Base-by-base conservation (phyloP, 2,113 vertebrate genomes). In the Sturnira hondurensis region DNA sequence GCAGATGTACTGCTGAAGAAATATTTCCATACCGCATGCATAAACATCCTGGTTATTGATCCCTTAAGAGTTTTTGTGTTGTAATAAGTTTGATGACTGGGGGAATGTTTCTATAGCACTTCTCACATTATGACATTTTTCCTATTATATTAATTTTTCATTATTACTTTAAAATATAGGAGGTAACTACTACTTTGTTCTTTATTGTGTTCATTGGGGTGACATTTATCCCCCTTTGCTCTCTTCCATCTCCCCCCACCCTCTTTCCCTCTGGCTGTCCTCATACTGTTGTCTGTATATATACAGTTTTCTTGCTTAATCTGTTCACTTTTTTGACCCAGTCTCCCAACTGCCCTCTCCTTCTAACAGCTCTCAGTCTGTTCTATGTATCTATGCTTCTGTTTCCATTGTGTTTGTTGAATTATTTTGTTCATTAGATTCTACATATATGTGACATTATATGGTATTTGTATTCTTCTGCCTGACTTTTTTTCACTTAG, bases 1-100 rank as follows among this genome's bases (percentile, higher is more conserved):
- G 71, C 80, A 96, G 45, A 81, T 80, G 78, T 54, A 89, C 36
- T 82, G 70, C 47, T 84, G 83, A 97, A 73, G 76, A 97, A 91
- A 73, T 95, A 96, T 97, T 92, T 97, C 96, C 97, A 97, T 95
- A 97, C 52, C 87, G 92, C 87, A 92, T 85, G 31, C 81, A 95
- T 96, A 97, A 97, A 96, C 76, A 83, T 47, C 22, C n/a, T 83
- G 24, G 33, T 93, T 96, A 96, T 89, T 95, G 84, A 92, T 95
- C 96, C 92, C 96, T 88, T 68, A 83, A 94, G 96, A 85, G 14
- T 92, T 96, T 92, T 68, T 74, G 26, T 78, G 33, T 70, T 87
- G 2, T 81, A 86, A 84, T 73, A 82, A 81, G 28, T 94, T 95
- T 93, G 83, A 93, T 89, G 43, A 67, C 65, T 78, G 13, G 28